These are phyloP conservation scores for Cephalotes varians DNA, from an alignment of 2,888 invertebrate genomes.

Conservation along the genomic window DNA sequence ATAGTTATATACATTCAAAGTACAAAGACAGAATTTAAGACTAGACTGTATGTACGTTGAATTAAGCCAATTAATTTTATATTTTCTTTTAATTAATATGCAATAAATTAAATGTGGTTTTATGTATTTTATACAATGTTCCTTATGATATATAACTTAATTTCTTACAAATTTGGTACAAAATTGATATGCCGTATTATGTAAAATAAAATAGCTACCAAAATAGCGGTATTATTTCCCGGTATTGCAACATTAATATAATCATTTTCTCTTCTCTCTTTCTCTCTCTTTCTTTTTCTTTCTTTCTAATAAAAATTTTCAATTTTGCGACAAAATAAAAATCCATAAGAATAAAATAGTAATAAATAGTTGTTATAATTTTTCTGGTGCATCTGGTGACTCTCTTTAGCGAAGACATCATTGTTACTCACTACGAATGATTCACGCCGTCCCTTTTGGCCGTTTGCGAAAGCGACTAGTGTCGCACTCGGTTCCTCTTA, in stretches of 20 bases:
- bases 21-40: not conserved
- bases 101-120: not conserved
- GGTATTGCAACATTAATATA: not conserved
- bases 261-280: too few species aligned
- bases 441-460: conserved; percentile 55
- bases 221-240: not conserved
- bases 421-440: conserved; percentile 63
- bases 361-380: conserved; percentile 24
- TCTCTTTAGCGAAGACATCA: conserved; percentile 59
- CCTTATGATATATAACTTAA: not conserved
- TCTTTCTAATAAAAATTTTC: not conserved
- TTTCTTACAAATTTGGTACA: not conserved
- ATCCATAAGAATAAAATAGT: not conserved
- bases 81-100: not conserved
- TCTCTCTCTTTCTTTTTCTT: too few species aligned
- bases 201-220: not conserved
- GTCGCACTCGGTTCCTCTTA: conserved; percentile 69
- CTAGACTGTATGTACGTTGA: not conserved
- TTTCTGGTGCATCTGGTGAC: conserved; percentile 28
- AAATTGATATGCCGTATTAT: not conserved
- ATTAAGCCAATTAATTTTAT: not conserved
- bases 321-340: conserved; percentile 1
- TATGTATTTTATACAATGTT: not conserved
- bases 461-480: conserved; percentile 57
- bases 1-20: not conserved